A percentile compares a stretch with the other conserved stretches of the same genome.
Conservation (phyloP, 2,113 vertebrate genomes). For the Calyptomena viridis region DNA sequence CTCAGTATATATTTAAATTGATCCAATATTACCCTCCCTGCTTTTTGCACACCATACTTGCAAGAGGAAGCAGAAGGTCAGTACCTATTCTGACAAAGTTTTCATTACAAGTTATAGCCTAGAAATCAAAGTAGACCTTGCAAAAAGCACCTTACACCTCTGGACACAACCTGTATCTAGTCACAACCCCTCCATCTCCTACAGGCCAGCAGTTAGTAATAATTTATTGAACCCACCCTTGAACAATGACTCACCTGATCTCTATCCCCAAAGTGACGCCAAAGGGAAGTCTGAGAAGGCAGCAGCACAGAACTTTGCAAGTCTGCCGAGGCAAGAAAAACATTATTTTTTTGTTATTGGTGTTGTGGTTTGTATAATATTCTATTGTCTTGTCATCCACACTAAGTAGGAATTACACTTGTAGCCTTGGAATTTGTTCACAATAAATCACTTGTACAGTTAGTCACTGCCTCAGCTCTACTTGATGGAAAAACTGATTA, state of each 20-base stretch:
- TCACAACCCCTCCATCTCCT: not conserved
- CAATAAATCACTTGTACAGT: not conserved
- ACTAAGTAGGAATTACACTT: not conserved
- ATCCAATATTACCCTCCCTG: not conserved
- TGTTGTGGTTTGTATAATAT: constrained; percentile 49
- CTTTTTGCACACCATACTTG: not conserved
- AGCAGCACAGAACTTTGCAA: constrained; percentile 51
- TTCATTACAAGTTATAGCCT: not conserved
- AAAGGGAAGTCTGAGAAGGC: constrained; percentile 57
- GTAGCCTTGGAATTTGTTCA: constrained; percentile 14
- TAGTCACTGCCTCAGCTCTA: constrained; percentile 3
- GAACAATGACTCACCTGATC: constrained; percentile 66
- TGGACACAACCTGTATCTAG: not conserved
- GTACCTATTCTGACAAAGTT: not conserved
- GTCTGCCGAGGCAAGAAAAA: constrained; percentile 55
- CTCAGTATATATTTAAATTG: not conserved
- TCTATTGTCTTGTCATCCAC: constrained; percentile 65
- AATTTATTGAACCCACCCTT: constrained; percentile 27
- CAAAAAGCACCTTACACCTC: not conserved
- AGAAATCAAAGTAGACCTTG: not conserved
- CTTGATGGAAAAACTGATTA: constrained; percentile 33
- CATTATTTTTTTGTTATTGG: constrained; percentile 48
- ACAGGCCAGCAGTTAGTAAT: constrained; percentile 3
- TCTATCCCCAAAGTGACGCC: constrained; percentile 67
- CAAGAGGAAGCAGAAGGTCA: not conserved